Conservation (phyloP, 2,888 invertebrate species). For the Congeria kusceri region DNA sequence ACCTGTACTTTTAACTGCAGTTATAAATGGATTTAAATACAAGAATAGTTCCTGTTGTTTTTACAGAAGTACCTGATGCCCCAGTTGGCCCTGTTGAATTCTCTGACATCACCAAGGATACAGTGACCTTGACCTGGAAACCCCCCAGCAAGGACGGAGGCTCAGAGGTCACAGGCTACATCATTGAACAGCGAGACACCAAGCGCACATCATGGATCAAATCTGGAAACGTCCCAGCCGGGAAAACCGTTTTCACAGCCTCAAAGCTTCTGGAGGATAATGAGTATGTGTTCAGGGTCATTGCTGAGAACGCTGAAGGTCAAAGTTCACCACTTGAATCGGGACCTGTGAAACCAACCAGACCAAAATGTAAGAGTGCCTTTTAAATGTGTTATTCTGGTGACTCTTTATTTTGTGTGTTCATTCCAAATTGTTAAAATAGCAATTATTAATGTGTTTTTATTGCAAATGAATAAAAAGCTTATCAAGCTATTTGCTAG, state of each 20-base stretch:
- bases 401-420: too few relatives aligned
- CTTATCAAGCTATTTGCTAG: too few relatives aligned
- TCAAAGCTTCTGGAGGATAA: conserved; percentile 88
- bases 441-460: too few relatives aligned
- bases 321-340: conserved; percentile 75
- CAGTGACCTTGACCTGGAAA: conserved; percentile 81
- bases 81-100: conserved; percentile 78
- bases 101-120: conserved; percentile 73
- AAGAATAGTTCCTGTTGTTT: background rate
- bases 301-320: conserved; percentile 82
- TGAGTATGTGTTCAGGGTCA: conserved; percentile 82
- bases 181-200: conserved; percentile 89
- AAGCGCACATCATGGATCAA: conserved; percentile 94
- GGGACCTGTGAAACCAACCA: conserved; percentile 69
- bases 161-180: conserved; percentile 76
- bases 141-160: conserved; percentile 84
- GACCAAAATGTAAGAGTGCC: conserved; percentile 90
- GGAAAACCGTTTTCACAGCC: conserved; percentile 72
- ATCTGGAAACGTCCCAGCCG: conserved; percentile 68
- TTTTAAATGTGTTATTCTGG: background rate
- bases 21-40: too few relatives aligned
- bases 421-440: too few relatives aligned
- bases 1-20: too few relatives aligned
- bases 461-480: too few relatives aligned
- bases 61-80: conserved; percentile 79